Base-by-base conservation (phyloP, 2,888 invertebrate genomes). In the Alviniconcha strummeri region DNA sequence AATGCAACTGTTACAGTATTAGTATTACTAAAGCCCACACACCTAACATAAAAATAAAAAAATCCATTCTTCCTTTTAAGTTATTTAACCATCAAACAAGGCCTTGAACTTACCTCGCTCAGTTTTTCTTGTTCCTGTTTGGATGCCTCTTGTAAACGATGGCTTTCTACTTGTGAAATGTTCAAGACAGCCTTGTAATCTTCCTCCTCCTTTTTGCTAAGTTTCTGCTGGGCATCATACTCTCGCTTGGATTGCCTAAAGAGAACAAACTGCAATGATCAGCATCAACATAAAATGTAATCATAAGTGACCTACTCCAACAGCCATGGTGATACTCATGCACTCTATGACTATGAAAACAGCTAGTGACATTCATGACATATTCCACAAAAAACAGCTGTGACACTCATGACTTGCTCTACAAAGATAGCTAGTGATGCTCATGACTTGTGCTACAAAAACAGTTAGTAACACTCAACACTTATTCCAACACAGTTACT, bases 211-310 rank as follows among this genome's bases (percentile, higher is more conserved):
- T 88, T 83, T 71, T 84, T 81, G 36, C 67, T 83, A 55, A 78
- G 81, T 81, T 88, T 86, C 83, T 89, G 88, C 77, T 89, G 88
- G 9, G 87, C 88, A 55, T 91, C 91, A 86, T 89, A 91, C 84
- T 91, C 91, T 84, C 86, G 85, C 83, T 90, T 89, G 11, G 92
- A 92, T 85, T 90, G 88, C 80, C 91, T 91, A 85, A 13, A n/a
- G 17, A 76, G n/a, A 57, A 60, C n/a, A 19, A 11, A 79, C 64
- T 75, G 67, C 64, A 7, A 17, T 13, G 7, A 72, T 74, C 36
- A 81, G 36, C 9, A 19, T 36, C 36, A 36, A 36, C 36, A 57
- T 54, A 52, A 19, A 64, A 17, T 36, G 0, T 36, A 36, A 36
- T 36, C 36, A 36, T 36, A 36, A 36, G 36, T 36, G 36, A 36